phyloP scores from a whole-genome alignment of 2,113 vertebrate genomes.

The Epinephelus cyanopodus region DNA sequence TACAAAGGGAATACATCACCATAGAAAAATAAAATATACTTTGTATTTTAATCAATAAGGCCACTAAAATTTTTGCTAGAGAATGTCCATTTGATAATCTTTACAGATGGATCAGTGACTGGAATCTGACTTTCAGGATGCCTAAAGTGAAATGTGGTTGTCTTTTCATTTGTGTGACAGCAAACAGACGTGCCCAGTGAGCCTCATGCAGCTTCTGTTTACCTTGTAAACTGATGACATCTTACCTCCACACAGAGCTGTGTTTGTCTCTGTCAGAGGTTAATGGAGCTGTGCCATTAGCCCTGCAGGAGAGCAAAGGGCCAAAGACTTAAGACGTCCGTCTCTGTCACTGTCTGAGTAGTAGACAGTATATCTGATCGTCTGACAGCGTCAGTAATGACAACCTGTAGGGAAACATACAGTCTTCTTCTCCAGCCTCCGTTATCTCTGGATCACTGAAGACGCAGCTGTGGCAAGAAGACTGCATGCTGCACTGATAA shows the following conservation, averaged over 20 bases:
- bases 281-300: slow-evolving; percentile 41
- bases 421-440: background rate
- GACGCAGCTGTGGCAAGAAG: slow-evolving; percentile 25
- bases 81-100: background rate
- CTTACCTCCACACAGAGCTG: slow-evolving; percentile 7
- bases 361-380: slow-evolving; percentile 21
- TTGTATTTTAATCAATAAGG: too few species aligned
- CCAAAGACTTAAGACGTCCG: slow-evolving; percentile 4
- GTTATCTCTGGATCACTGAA: slow-evolving; percentile 28
- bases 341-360: slow-evolving; percentile 11
- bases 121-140: background rate
- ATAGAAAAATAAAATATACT: too few species aligned
- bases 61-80: background rate
- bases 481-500: background rate
- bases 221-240: slow-evolving; percentile 39
- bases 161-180: background rate
- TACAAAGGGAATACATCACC: background rate
- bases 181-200: background rate
- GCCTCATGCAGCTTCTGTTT: slow-evolving; percentile 22
- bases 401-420: slow-evolving; percentile 7
- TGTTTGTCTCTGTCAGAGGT: slow-evolving; percentile 51
- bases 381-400: slow-evolving; percentile 9
- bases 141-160: background rate
- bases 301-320: slow-evolving; percentile 22
- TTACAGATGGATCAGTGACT: too few species aligned